A percentile compares a stretch with the other conserved stretches of the same genome.
Evolutionary conservation across 2,888 invertebrate genomes (phyloP).

Genomic region (Athetis lepigone): DNA sequence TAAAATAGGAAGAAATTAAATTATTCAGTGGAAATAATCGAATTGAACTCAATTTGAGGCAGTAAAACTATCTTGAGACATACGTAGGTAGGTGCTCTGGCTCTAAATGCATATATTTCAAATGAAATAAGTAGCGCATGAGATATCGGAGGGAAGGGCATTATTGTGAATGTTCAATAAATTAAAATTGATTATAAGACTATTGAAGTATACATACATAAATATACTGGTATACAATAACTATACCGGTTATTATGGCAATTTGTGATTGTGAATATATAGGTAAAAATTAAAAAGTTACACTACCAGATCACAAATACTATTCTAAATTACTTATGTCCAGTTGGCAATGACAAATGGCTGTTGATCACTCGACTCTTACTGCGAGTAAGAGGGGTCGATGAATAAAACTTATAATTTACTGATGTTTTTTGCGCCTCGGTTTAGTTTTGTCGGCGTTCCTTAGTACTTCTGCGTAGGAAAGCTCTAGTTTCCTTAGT

Average conservation of each 20-base stretch:
- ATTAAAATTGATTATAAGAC: conserved; percentile 70
- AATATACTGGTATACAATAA: conserved; percentile 73
- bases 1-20: conserved; percentile 82
- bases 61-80: conserved; percentile 73
- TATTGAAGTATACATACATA: conserved; percentile 71
- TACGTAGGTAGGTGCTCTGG: conserved; percentile 69
- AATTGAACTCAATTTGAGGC: conserved; percentile 75
- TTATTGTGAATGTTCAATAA: conserved; percentile 71
- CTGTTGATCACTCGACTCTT: conserved; percentile 86
- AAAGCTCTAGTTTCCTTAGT: conserved; percentile 94
- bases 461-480: conserved; percentile 96
- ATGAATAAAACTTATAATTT: conserved; percentile 75
- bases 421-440: conserved; percentile 89
- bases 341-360: conserved; percentile 90
- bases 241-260: conserved; percentile 87
- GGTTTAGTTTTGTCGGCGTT: conserved; percentile 91
- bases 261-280: conserved; percentile 84
- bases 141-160: conserved; percentile 79
- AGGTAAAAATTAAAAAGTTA: conserved; percentile 85
- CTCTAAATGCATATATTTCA: conserved; percentile 78
- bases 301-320: conserved; percentile 90
- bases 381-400: conserved; percentile 83
- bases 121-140: conserved; percentile 62
- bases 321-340: conserved; percentile 86
- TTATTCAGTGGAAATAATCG: conserved; percentile 76